Evolutionary conservation across 2,797 vertebrate species (phyloP), one percentile per base, ranked within the genome.

Genomic region (Uromys caudimaculatus): DNA sequence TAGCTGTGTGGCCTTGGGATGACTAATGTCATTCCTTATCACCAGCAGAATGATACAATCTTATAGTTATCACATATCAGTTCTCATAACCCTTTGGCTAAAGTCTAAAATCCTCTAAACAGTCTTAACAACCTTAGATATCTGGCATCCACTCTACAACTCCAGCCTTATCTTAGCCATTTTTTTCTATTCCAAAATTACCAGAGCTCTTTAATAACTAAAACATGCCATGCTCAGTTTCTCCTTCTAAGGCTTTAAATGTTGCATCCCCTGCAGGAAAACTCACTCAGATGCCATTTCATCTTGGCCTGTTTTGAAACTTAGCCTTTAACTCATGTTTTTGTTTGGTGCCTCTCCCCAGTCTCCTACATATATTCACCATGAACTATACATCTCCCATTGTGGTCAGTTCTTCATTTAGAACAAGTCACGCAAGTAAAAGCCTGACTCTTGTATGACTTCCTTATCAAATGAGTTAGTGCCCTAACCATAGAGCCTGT

Each of bases 51-150:
- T 62, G 56, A 41, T 10, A 3, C 17, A 71, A 9, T 90, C 52
- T 54, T 44, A 64, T 1, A 8, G 17, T 32, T 64, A 50, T 35
- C 47, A 90, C 52, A 56, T 29, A 54, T 50, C 41, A 44, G 17
- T 89, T 85, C 50, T 67, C 73, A 50, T 56, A 52, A 54, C 11
- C 35, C 21, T 81, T 84, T 54, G 27, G 44, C 64, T 77, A 69
- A 75, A 85, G 19, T 73, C 47, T 81, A 54, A 91, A 84, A 82
- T 87, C n/a, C 29, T 89, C 77, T 91, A 10, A 94, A 89, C 89
- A 82, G 32, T 52, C 52, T 81, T 84, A 92, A 2, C 60, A 2
- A 44, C 11, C 10, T 27, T 77, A 78, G 21, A 91, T n/a, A 67
- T 41, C 32, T 87, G 44, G 21, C 38, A 38, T 83, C 86, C 24